Evolutionary conservation across 2,113 vertebrate species (phyloP), one percentile per base, ranked within the genome.

Genomic region (Setophaga petechia): DNA sequence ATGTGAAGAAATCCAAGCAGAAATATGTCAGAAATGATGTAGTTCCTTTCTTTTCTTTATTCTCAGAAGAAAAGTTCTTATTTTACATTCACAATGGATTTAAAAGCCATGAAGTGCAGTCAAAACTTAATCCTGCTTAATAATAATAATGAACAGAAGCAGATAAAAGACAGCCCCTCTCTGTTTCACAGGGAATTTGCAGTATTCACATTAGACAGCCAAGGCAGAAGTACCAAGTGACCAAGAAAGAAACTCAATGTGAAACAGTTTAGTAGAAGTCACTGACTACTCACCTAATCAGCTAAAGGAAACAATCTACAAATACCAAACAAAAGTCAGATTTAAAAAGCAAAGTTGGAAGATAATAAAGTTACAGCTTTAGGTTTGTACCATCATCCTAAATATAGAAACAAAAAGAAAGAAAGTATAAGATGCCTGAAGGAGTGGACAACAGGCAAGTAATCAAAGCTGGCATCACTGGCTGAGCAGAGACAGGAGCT

Each of bases 401-500:
- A 81, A 92, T 15, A 84, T 4, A 84, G 77, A 65, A 92, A 74
- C 52, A 90, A 86, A 84, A 82, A 3, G 24, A 95, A 57, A 84
- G 35, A 49, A 91, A 86, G n/a, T 66, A 15, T 17, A 72, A 91
- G 69, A 54, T 66, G 80, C 91, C 91, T 79, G 77, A 79, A 94
- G 89, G 87, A 94, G 57, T 65, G 28, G 66, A 84, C 57, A 94
- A 95, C 13, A 75, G 49, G 87, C 68, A 92, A 96, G 86, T 81
- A 94, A 96, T 92, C 89, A 89, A 86, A 93, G 72, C 41, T 95
- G 91, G 84, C 81, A 79, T 76, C 84, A 33, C 73, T 72, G 84
- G 87, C 81, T 82, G 66, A 91, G 80, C 61, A 87, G 39, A 61
- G 69, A 87, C 61, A 73, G 58, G 33, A 95, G 69, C 5, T 94